Evolutionary conservation across 1,140 invertebrate species (phyloP).

Genomic region (Drosophila sproati): DNA sequence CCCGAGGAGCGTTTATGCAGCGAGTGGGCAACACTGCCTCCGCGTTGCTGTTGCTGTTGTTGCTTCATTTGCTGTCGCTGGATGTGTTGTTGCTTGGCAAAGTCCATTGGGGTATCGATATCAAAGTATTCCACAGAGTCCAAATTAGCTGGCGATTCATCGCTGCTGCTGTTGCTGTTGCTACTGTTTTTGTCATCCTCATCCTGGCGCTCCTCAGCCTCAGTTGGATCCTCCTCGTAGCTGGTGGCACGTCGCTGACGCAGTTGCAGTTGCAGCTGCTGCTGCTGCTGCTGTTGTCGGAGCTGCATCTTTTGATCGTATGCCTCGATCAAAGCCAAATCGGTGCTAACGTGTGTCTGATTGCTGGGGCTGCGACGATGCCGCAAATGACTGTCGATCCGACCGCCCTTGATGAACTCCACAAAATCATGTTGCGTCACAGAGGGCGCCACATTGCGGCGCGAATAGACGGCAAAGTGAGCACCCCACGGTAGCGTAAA

Average conservation of each 20-base stretch:
- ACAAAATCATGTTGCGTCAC: slow-evolving; percentile 98
- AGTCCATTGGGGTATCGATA: slow-evolving; percentile 65
- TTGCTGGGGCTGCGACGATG: slow-evolving; percentile 61
- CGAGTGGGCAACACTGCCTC: slow-evolving; percentile 1
- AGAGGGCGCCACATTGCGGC: slow-evolving; percentile 95
- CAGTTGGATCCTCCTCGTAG: slow-evolving; percentile 47
- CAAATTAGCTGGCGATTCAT: slow-evolving; percentile 31
- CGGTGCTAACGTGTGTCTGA: slow-evolving; percentile 19
- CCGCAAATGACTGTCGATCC: slow-evolving; percentile 89
- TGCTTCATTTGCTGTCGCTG: not conserved
- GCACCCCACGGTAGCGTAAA: slow-evolving; percentile 95
- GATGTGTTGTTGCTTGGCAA: slow-evolving; percentile 52
- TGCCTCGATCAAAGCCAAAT: slow-evolving; percentile 33
- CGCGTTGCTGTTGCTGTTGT: slow-evolving; percentile 29
- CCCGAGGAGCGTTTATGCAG: slow-evolving; percentile 70
- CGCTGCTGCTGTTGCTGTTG: slow-evolving; percentile 16
- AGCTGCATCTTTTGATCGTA: slow-evolving; percentile 21
- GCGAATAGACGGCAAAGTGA: slow-evolving; percentile 96
- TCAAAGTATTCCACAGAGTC: slow-evolving; percentile 63
- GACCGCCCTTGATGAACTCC: slow-evolving; percentile 94
- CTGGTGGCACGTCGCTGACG: slow-evolving; percentile 59
- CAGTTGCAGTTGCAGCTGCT: not conserved
- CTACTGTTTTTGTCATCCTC: slow-evolving; percentile 6
- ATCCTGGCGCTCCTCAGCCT: slow-evolving; percentile 21
- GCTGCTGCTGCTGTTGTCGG: slow-evolving; percentile 14